phyloP scores from a whole-genome alignment of 2,797 vertebrate species.

The Sarcoramphus papa region DNA sequence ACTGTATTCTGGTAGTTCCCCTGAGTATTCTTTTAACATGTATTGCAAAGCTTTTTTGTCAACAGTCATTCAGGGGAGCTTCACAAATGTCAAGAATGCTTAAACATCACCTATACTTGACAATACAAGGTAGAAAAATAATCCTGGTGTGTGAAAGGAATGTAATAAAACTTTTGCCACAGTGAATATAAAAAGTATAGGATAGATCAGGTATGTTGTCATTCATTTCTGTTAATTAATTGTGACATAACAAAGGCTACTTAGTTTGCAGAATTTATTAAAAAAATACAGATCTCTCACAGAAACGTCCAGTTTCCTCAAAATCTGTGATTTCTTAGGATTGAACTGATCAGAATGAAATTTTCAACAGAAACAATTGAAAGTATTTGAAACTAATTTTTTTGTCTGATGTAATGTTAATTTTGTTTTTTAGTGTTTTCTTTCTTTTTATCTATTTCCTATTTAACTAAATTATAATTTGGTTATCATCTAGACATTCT shows the following conservation, averaged over 20 bases:
- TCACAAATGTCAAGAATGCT: conserved; percentile 7
- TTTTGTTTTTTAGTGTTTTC: not conserved
- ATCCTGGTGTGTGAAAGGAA: not conserved
- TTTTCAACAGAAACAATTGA: not conserved
- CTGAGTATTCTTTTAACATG: not conserved
- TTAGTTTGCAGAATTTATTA: not conserved
- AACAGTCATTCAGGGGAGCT: not conserved
- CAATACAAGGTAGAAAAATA: not conserved
- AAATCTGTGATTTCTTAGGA: not conserved
- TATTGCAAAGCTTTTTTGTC: not conserved
- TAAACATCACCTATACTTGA: not conserved
- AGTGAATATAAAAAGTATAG: not conserved
- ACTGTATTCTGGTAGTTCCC: not conserved
- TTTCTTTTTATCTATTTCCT: not conserved
- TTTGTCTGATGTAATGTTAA: not conserved
- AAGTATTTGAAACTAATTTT: not conserved
- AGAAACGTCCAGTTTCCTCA: not conserved
- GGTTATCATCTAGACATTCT: not conserved
- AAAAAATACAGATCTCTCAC: not conserved
- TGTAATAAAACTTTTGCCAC: not conserved
- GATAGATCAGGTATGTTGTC: not conserved
- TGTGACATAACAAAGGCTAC: not conserved
- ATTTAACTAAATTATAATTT: not conserved
- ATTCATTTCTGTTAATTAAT: not conserved
- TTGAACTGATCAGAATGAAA: not conserved